phyloP scores from a whole-genome alignment of 2,113 vertebrate genomes.

The Rhinoderma darwinii region DNA sequence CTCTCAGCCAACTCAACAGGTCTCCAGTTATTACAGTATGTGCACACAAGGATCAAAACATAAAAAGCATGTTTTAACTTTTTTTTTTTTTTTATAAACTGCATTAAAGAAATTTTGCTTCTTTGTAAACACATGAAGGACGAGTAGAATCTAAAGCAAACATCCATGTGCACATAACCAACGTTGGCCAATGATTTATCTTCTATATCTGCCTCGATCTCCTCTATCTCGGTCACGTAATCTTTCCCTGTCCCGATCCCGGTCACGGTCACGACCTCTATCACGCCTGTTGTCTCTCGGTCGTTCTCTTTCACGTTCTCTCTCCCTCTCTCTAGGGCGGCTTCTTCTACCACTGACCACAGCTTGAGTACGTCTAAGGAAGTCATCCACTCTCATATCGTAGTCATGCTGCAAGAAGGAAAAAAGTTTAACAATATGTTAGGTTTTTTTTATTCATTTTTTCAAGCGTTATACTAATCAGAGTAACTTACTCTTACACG shows the following conservation, averaged over 20 bases:
- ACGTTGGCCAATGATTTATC: constrained; percentile 75
- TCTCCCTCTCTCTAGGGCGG: constrained; percentile 87
- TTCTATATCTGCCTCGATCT: constrained; percentile 89
- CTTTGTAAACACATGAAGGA: constrained; percentile 52
- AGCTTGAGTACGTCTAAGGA: constrained; percentile 93
- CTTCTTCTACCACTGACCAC: constrained; percentile 91
- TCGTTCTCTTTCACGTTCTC: constrained; percentile 88
- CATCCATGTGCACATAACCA: constrained; percentile 28
- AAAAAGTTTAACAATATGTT: neutral
- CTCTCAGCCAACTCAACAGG: constrained; percentile 69
- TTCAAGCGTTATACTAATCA: no score
- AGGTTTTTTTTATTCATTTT: no score
- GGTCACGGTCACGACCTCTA: constrained; percentile 84
- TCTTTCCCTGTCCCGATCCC: constrained; percentile 83
- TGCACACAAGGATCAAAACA: constrained; percentile 80
- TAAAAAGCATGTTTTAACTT: constrained; percentile 73
- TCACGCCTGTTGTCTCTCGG: constrained; percentile 83
- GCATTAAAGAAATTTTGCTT: constrained; percentile 65
- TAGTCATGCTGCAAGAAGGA: constrained; percentile 87
- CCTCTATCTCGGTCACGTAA: constrained; percentile 87
- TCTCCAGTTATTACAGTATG: constrained; percentile 82
- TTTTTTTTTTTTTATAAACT: constrained; percentile 65
- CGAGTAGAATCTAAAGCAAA: neutral
- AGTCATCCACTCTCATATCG: constrained; percentile 98
- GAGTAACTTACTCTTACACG: no score